Evolutionary conservation across 1,140 invertebrate species (phyloP).

Genomic region (Drosophila triauraria): DNA sequence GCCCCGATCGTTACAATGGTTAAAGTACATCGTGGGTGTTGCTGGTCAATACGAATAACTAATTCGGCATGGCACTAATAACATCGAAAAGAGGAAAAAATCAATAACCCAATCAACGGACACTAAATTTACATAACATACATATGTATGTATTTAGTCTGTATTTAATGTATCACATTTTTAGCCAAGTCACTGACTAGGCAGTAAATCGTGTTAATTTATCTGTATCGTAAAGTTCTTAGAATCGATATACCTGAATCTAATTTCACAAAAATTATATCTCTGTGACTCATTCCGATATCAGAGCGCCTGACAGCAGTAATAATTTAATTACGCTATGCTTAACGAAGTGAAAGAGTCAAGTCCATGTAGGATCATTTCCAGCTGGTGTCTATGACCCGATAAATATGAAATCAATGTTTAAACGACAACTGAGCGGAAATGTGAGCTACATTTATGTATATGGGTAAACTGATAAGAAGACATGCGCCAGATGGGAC

Average conservation of each 20-base stretch:
- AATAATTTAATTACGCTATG: conserved; percentile 23
- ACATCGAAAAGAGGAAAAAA: neutral
- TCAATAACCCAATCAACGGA: neutral
- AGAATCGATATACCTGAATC: neutral
- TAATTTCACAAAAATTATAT: conserved; percentile 7
- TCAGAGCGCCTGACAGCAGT: conserved; percentile 11
- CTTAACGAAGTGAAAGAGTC: conserved; percentile 8
- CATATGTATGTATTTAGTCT: neutral
- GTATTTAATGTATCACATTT: conserved; percentile 2
- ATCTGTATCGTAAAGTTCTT: neutral
- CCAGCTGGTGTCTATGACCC: conserved; percentile 1
- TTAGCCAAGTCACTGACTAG: neutral
- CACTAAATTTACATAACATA: neutral
- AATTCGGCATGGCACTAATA: conserved; percentile 3
- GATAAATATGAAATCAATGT: conserved; percentile 11
- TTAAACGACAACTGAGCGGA: conserved; percentile 6
- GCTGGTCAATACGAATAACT: neutral
- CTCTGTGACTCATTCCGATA: conserved; percentile 23
- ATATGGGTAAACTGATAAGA: conserved; percentile 3
- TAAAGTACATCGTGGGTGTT: conserved; percentile 9
- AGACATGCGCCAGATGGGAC: neutral
- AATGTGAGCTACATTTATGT: conserved; percentile 5
- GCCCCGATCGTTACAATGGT: no score
- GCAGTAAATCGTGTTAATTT: conserved; percentile 1
- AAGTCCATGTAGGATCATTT: neutral